Percentiles rank a stretch among this genome's conserved stretches.
phyloP scores from a whole-genome alignment of 2,888 invertebrate genomes.

The Oxyscelio sp. region DNA sequence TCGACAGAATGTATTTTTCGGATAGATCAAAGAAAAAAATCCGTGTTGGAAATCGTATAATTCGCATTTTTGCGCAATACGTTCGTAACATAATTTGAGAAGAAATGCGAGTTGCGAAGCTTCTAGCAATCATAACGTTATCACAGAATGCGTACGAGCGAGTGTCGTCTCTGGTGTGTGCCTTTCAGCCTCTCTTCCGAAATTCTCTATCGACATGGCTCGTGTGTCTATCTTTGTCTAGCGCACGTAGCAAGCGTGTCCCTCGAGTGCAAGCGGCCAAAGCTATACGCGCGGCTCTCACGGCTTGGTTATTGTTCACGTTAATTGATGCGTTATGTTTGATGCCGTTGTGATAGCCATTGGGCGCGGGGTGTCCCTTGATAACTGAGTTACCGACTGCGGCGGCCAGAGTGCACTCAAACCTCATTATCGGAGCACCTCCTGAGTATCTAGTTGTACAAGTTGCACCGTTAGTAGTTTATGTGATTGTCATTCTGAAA shows the following conservation, averaged over 20 bases:
- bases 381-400: constrained; percentile 89
- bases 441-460: too few relatives aligned
- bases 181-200: constrained; percentile 71
- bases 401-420: constrained; percentile 88
- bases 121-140: constrained; percentile 65
- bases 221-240: constrained; percentile 50
- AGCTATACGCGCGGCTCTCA: constrained; percentile 71
- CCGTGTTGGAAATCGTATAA: background rate
- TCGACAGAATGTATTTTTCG: too few relatives aligned
- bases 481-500: too few relatives aligned
- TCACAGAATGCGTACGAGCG: constrained; percentile 56
- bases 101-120: constrained; percentile 41
- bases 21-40: background rate
- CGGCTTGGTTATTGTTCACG: constrained; percentile 88
- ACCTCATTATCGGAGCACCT: too few relatives aligned
- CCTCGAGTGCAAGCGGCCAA: constrained; percentile 67
- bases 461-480: too few relatives aligned
- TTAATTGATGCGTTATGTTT: constrained; percentile 89
- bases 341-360: constrained; percentile 89
- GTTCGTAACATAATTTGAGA: constrained; percentile 33
- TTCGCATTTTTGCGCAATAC: constrained; percentile 9
- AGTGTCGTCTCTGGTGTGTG: constrained; percentile 57
- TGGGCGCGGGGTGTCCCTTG: constrained; percentile 88
- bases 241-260: constrained; percentile 57
- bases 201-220: constrained; percentile 68